A percentile compares a stretch with the other conserved stretches of the same genome.
phyloP scores from a whole-genome alignment of 2,113 vertebrate genomes.

The Percopsis transmontana region DNA sequence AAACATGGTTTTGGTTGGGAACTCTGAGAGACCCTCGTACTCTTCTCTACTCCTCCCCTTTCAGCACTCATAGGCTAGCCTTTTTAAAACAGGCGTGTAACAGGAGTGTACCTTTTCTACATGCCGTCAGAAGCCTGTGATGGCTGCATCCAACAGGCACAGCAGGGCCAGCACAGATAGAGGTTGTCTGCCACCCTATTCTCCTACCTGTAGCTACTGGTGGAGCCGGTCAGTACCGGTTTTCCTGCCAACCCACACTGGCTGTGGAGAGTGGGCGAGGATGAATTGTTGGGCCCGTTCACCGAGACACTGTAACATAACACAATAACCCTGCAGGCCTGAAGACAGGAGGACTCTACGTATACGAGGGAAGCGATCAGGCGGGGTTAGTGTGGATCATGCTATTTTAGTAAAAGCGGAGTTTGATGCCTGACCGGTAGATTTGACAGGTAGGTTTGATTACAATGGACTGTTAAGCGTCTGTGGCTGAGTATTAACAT shows the following conservation, averaged over 20 bases:
- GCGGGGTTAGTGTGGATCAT: neutral
- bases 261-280: slow-evolving; percentile 1
- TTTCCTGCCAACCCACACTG: neutral
- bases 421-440: neutral
- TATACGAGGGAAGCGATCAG: neutral
- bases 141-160: too few species aligned
- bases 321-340: neutral
- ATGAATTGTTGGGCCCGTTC: neutral
- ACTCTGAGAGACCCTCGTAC: too few species aligned
- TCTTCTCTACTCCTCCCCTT: too few species aligned
- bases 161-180: too few species aligned
- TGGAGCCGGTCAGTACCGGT: neutral
- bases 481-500: too few species aligned
- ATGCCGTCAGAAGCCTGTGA: too few species aligned
- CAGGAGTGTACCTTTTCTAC: too few species aligned
- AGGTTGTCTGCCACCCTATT: neutral
- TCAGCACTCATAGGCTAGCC: too few species aligned
- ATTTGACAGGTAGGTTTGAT: neutral
- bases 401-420: neutral
- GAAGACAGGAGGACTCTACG: neutral
- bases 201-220: neutral
- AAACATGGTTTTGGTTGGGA: too few species aligned
- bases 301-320: neutral
- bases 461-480: neutral
- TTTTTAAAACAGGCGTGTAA: too few species aligned